Conservation (phyloP, 2,888 invertebrate species). For the Hydropsyche betteni region DNA sequence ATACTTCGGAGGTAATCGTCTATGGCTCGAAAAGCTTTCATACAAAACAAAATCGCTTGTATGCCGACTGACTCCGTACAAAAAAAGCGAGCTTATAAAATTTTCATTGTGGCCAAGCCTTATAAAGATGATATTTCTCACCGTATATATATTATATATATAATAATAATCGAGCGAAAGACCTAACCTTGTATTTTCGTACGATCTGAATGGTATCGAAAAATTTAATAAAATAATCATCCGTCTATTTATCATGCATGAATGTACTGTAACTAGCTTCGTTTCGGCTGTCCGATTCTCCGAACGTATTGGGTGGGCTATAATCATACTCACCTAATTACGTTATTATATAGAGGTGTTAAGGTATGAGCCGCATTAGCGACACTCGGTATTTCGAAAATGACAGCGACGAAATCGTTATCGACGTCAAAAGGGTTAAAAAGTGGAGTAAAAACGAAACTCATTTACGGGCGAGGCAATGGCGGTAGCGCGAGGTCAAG, state of each 20-base stretch:
- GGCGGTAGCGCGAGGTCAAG: too few relatives aligned
- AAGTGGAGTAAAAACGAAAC: too few relatives aligned
- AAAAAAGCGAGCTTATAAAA: slow-evolving; percentile 43
- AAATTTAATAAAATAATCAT: background rate
- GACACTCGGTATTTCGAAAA: slow-evolving; percentile 21
- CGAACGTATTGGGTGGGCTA: slow-evolving; percentile 34
- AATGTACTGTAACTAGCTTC: too few relatives aligned
- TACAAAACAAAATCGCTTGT: slow-evolving; percentile 41
- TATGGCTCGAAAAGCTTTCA: slow-evolving; percentile 37
- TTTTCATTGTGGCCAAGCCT: slow-evolving; percentile 41
- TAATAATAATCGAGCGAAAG: background rate
- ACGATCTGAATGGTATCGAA: background rate
- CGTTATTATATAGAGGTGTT: slow-evolving; percentile 23
- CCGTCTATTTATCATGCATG: background rate
- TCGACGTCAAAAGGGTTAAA: background rate
- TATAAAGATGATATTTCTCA: slow-evolving; percentile 40
- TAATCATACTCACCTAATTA: slow-evolving; percentile 20
- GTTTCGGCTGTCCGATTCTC: too few relatives aligned
- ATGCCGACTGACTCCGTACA: slow-evolving; percentile 26
- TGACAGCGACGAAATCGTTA: slow-evolving; percentile 5
- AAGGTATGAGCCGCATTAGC: background rate
- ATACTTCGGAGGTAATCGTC: slow-evolving; percentile 26
- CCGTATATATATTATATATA: background rate
- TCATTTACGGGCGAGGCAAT: too few relatives aligned
- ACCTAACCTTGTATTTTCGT: background rate